Conservation (phyloP, 2,888 invertebrate species). For the Sphaerophoria rueppellii region DNA sequence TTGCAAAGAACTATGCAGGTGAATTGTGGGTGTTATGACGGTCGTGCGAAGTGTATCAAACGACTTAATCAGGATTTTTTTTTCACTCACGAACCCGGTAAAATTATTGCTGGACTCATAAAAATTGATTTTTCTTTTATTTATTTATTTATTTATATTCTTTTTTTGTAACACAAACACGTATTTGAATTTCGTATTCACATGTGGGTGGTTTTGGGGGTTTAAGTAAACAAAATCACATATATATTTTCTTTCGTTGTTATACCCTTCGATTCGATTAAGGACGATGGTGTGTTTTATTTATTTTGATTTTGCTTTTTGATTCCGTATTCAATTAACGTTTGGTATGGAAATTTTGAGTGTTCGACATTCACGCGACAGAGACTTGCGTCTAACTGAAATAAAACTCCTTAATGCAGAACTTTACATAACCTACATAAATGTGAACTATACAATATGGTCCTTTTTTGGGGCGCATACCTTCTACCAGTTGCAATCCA, state of each 20-base stretch:
- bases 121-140: constrained; percentile 24
- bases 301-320: not conserved
- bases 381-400: constrained; percentile 59
- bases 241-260: constrained; percentile 38
- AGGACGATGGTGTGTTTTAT: not conserved
- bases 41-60: not conserved
- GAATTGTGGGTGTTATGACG: not conserved
- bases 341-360: not conserved
- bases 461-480: constrained; percentile 51
- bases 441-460: constrained; percentile 34
- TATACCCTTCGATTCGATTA: constrained; percentile 20
- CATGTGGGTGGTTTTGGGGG: not conserved
- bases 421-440: constrained; percentile 65
- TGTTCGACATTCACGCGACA: constrained; percentile 34
- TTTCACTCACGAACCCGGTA: constrained; percentile 19
- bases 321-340: not conserved
- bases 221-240: constrained; percentile 19
- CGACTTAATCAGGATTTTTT: constrained; percentile 6
- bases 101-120: not conserved
- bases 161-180: constrained; percentile 32
- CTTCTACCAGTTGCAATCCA: constrained; percentile 63
- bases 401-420: constrained; percentile 41
- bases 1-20: not conserved
- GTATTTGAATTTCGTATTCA: constrained; percentile 10
- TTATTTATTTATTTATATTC: not conserved